Evolutionary conservation across 2,797 vertebrate species (phyloP), one percentile per base, ranked within the genome.

Genomic region (Steatocranus sp.): DNA sequence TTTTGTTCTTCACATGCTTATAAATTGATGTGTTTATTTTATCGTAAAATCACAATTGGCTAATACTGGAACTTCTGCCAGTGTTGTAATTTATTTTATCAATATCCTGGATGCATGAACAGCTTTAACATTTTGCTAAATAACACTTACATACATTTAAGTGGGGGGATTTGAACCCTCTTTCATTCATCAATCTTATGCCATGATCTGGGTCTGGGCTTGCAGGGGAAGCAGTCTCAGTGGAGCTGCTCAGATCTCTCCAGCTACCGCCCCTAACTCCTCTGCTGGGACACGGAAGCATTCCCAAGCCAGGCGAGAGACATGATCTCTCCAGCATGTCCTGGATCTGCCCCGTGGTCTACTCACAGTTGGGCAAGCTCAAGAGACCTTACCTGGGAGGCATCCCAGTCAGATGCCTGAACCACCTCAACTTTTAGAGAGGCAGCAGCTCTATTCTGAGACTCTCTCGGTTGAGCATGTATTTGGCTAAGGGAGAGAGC

Each of bases 301-400:
- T 70, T 70, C 41, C 41, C 9, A 70, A 17, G 14, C 38, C 63
- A 68, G 63, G 23, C 15, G 8, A 70, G 63, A 70, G 63, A 0
- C 17, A 30, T 18, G 2, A 70, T 46, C 66, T 46, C 15, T 7
- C 14, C 66, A 46, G 66, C 14, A 20, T 70, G 23, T 46, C 17
- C 66, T 70, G 41, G 38, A 17, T 70, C 41, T 53, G 50, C 50
- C 20, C 50, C 14, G 50, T 11, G 50, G 50, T n/a, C 6, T 51
- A 20, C 11, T 46, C 9, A 17, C 38, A 27, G 41, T 1, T 70
- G 41, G 8, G 0, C 8, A 17, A 17, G 63, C 11, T 20, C 5
- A 3, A 25, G 3, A 4, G 20, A 17, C 38, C 20, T 68, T 38
- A 70, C 4, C 38, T 27, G 20, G 23, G 38, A 46, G 0, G 23